A percentile compares a stretch with the other conserved stretches of the same genome.
phyloP scores from a whole-genome alignment of 2,797 vertebrate genomes.

The Pseudochaenichthys georgianus region DNA sequence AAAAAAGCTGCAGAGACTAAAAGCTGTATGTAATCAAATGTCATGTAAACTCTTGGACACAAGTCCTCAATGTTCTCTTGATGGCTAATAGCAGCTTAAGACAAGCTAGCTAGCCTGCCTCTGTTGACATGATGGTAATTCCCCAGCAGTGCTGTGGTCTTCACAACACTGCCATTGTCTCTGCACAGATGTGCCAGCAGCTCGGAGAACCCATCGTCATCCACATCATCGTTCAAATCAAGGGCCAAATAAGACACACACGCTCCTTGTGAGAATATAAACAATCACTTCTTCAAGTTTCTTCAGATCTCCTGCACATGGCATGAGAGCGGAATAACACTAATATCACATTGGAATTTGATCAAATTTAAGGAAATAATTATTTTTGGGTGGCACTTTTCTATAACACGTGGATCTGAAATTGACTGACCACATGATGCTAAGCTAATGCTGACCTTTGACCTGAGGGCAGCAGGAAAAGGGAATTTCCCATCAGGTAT shows the following conservation, averaged over 20 bases:
- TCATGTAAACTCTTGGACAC: conserved; percentile 29
- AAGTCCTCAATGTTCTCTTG: conserved; percentile 27
- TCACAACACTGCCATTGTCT: conserved; percentile 65
- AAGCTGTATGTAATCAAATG: conserved; percentile 1
- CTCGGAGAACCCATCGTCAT: conserved; percentile 48
- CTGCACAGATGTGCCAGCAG: conserved; percentile 58
- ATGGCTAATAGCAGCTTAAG: conserved; percentile 1
- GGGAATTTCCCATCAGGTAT: conserved; percentile 6
- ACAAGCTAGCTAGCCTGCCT: conserved; percentile 12
- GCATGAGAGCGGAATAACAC: background rate
- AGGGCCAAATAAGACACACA: conserved; percentile 42
- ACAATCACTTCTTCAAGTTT: conserved; percentile 9
- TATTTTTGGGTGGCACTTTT: background rate
- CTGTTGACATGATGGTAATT: conserved; percentile 50
- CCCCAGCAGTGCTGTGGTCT: conserved; percentile 20
- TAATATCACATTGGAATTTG: background rate
- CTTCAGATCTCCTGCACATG: background rate
- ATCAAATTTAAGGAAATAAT: background rate
- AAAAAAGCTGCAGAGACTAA: conserved; percentile 1
- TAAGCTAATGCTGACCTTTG: conserved; percentile 32
- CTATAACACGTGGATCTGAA: background rate
- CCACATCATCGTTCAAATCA: conserved; percentile 44
- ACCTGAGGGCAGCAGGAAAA: conserved; percentile 2
- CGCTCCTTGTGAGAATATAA: background rate
- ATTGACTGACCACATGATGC: background rate